Conservation (phyloP, 2,888 invertebrate genomes). For the Cacoxenus indagator region DNA sequence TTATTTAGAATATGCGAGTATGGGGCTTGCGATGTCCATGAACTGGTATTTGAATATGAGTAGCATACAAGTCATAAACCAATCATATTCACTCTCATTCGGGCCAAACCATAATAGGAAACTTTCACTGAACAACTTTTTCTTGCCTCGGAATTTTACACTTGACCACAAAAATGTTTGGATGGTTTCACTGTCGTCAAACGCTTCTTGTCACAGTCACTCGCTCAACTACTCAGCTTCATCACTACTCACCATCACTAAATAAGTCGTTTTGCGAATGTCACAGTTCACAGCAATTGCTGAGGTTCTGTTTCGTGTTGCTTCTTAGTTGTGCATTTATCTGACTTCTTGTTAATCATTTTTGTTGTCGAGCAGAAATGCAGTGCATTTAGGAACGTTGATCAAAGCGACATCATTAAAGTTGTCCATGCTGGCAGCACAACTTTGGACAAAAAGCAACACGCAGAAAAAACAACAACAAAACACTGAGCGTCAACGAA, state of each 20-base stretch:
- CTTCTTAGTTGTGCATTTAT: not conserved
- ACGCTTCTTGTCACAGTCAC: not conserved
- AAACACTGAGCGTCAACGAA: not conserved
- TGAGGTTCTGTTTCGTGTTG: not conserved
- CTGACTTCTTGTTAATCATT: slow-evolving; percentile 4
- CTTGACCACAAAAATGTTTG: slow-evolving; percentile 12
- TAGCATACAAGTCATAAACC: no score
- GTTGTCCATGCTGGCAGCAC: not conserved
- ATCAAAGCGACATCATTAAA: slow-evolving; percentile 6
- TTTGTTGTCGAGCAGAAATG: not conserved
- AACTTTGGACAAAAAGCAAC: not conserved
- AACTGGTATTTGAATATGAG: no score
- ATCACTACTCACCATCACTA: not conserved
- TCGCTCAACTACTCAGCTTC: not conserved
- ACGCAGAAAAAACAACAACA: not conserved
- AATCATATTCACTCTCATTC: no score
- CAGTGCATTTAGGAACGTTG: not conserved
- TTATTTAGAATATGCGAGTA: no score
- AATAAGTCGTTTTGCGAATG: not conserved
- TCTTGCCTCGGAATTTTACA: not conserved
- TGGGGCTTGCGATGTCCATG: no score
- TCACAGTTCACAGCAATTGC: not conserved
- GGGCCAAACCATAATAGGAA: no score
- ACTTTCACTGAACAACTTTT: not conserved
- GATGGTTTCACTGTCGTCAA: not conserved